Conservation (phyloP, 2,797 vertebrate genomes). For the Eulemur mongoz region DNA sequence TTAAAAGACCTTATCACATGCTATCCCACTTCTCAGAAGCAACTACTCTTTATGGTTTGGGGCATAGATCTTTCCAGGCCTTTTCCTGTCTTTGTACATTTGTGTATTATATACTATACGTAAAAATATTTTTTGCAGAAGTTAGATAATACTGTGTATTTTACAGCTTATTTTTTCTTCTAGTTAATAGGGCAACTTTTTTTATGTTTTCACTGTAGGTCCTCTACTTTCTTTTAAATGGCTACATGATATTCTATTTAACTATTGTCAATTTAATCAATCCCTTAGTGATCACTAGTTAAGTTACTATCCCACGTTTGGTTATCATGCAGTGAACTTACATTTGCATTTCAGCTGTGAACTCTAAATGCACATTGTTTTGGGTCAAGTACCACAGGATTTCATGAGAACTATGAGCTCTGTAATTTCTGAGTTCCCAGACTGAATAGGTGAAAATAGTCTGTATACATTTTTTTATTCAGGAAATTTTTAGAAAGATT, state of each 20-base stretch:
- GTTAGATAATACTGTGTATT: neutral
- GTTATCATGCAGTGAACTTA: neutral
- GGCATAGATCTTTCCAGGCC: neutral
- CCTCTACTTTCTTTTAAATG: conserved; percentile 29
- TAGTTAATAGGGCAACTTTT: neutral
- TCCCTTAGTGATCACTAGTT: neutral
- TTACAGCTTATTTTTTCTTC: conserved; percentile 21
- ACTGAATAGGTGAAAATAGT: conserved; percentile 9
- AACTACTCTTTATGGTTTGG: neutral
- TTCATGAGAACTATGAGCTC: neutral
- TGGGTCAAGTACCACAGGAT: neutral
- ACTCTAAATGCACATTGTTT: conserved; percentile 6
- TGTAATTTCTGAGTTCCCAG: conserved; percentile 8
- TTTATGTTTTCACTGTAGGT: neutral
- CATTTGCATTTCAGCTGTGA: conserved; percentile 26
- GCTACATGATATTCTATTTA: neutral
- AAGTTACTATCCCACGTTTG: neutral
- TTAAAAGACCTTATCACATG: neutral
- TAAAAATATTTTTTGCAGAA: neutral
- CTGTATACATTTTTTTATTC: neutral
- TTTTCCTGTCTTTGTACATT: neutral
- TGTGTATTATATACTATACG: neutral
- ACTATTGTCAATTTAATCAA: neutral
- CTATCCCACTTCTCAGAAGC: neutral
- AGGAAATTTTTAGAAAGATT: conserved; percentile 17